Evolutionary conservation across 2,113 vertebrate genomes (phyloP).

Genomic region (Channa argus): DNA sequence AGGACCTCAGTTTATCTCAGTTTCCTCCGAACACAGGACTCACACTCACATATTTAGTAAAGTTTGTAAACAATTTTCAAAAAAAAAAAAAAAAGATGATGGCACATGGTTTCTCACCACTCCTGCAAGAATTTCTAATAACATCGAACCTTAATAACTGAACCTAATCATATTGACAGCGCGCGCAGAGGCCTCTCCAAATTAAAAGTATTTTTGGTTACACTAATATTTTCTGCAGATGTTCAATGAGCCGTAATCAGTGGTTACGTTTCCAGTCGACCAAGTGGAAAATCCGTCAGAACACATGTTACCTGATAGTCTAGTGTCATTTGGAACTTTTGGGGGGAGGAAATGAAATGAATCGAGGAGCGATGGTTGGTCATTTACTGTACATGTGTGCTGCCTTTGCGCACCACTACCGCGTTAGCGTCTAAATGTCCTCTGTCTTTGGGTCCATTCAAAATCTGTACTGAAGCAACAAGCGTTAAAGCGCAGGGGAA

Average conservation of each 20-base stretch:
- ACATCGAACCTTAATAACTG: too few relatives aligned
- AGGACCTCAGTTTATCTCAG: too few relatives aligned
- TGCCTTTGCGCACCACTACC: background rate
- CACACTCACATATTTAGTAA: too few relatives aligned
- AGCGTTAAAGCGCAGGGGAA: conserved; percentile 9
- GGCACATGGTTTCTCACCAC: too few relatives aligned
- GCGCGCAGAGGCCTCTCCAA: background rate
- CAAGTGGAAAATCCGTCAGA: conserved; percentile 67
- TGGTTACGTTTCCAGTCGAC: conserved; percentile 52
- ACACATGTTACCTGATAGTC: conserved; percentile 46
- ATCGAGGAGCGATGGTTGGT: conserved; percentile 8
- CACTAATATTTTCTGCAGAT: conserved; percentile 58
- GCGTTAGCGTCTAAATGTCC: background rate
- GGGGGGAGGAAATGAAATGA: conserved; percentile 35
- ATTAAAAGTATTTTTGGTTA: background rate
- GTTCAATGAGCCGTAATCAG: conserved; percentile 22
- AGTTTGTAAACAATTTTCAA: too few relatives aligned
- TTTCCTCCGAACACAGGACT: too few relatives aligned
- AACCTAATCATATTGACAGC: background rate
- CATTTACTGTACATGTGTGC: conserved; percentile 35
- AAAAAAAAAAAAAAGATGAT: too few relatives aligned
- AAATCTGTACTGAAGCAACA: conserved; percentile 58
- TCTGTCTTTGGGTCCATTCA: too few relatives aligned
- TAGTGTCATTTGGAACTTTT: background rate
- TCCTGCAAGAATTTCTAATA: too few relatives aligned